Evolutionary conservation across 2,888 invertebrate genomes (phyloP), one percentile per base, ranked within the genome.

Genomic region (Drosophila lacicola): DNA sequence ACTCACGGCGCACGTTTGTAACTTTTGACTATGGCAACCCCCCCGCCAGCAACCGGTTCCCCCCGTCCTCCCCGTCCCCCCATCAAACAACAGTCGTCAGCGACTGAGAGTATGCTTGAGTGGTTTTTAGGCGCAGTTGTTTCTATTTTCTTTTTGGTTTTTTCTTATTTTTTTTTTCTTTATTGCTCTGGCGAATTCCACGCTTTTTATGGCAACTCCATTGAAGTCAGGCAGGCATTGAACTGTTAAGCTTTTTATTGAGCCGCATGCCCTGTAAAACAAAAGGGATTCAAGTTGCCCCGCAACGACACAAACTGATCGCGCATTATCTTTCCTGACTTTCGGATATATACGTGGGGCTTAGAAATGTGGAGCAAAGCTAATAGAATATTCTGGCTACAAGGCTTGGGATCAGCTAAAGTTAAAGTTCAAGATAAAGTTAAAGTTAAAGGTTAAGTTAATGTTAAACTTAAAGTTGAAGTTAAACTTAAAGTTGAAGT

Each of bases 91-190:
- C 19, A n/a, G 25, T 46, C 19, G 29, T 19, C 44, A 50, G 4
- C 46, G 47, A 34, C 49, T 49, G 49, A 69, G 53, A 67, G 78
- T 75, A 82, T 87, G 83, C 83, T 84, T 84, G 83, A 84, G 83
- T 84, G 83, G 82, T 87, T 84, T 84, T 84, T 87, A 84, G 87
- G 83, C 83, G 71, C 87, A 84, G 84, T 87, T 84, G 80, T 83
- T 83, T 78, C 82, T 82, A 87, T 84, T 82, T 55, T 41, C n/a
- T 17, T 25, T 51, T 9, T 36, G 37, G 17, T 17, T 17, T 17
- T 2, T 17, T 17, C 2, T n/a, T 29, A 6, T 39, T 29, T 82
- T 78, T 74, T 70, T 68, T 71, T 81, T 53, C 41, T 83, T 83
- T 87, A 84, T 83, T 84, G 84, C 82, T 84, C 41, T 37, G 63